phyloP scores from a whole-genome alignment of 2,888 invertebrate genomes.

The Margaritifera margaritifera region DNA sequence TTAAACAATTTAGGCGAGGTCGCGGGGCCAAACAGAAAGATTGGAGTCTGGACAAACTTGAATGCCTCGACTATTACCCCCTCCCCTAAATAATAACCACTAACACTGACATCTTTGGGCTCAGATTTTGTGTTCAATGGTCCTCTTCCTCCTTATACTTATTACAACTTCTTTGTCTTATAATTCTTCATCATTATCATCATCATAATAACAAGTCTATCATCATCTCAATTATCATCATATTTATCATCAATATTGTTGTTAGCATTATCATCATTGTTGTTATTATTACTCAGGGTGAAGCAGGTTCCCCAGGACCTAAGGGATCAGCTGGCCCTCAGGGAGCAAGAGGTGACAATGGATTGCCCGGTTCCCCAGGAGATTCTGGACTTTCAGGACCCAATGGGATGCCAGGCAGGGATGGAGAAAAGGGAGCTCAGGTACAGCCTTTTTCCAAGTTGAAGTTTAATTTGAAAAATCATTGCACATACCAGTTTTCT shows the following conservation, averaged over 20 bases:
- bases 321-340: conserved; percentile 61
- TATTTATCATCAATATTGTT: neutral
- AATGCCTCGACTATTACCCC: too few species aligned
- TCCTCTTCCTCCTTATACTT: too few species aligned
- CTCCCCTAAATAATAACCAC: too few species aligned
- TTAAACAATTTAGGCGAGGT: too few species aligned
- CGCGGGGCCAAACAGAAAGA: too few species aligned
- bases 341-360: conserved; percentile 60
- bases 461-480: neutral
- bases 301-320: conserved; percentile 54
- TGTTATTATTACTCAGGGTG: conserved; percentile 42
- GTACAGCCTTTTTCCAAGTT: conserved; percentile 32
- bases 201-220: too few species aligned
- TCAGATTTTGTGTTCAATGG: too few species aligned
- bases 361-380: conserved; percentile 55
- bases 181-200: too few species aligned
- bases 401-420: conserved; percentile 53
- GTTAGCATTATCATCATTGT: neutral
- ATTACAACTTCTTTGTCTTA: too few species aligned
- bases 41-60: too few species aligned
- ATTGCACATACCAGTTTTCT: neutral
- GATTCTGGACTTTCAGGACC: conserved; percentile 54
- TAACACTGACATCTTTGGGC: too few species aligned
- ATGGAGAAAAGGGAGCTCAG: conserved; percentile 60
- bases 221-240: too few species aligned